Evolutionary conservation across 2,113 vertebrate genomes (phyloP).

Genomic region (Bubo bubo): DNA sequence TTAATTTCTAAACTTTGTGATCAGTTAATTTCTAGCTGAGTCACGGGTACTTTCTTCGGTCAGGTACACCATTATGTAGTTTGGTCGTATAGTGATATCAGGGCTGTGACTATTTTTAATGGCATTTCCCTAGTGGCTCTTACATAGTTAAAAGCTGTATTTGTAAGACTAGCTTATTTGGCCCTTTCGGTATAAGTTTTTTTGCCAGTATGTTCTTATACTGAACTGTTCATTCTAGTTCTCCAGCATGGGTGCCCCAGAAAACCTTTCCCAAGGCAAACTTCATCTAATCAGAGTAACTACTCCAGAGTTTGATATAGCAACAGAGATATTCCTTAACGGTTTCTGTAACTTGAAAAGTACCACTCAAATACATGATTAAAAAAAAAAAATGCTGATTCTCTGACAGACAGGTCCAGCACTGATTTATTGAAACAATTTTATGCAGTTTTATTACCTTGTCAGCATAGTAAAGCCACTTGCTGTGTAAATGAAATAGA

Average conservation of each 20-base stretch:
- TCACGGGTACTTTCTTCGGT: not conserved
- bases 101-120: not conserved
- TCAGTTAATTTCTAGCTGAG: not conserved
- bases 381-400: not conserved
- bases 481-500: not conserved
- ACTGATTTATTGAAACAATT: not conserved
- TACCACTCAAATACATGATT: not conserved
- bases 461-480: not conserved
- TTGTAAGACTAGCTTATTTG: not conserved
- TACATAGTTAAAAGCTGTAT: not conserved
- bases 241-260: not conserved
- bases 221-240: not conserved
- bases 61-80: not conserved
- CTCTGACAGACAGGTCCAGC: not conserved
- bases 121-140: not conserved
- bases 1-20: not conserved
- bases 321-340: not conserved
- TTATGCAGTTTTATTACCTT: not conserved
- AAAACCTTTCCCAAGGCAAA: not conserved
- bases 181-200: not conserved
- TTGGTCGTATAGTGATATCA: not conserved
- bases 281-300: not conserved
- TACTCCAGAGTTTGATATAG: not conserved
- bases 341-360: not conserved
- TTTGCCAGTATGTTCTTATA: not conserved